phyloP scores from a whole-genome alignment of 2,888 invertebrate species.

The Beris morrisii region DNA sequence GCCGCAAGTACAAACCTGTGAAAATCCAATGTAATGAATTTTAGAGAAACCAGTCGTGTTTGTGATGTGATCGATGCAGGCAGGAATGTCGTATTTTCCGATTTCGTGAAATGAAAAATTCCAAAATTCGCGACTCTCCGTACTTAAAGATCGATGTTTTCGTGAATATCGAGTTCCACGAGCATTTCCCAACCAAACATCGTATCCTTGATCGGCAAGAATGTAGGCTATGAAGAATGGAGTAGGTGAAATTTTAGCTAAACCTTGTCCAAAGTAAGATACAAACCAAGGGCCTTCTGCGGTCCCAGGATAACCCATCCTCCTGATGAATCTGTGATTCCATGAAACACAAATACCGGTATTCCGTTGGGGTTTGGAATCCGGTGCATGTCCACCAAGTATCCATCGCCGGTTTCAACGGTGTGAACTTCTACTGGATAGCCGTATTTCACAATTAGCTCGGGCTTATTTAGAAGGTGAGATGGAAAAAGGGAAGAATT shows the following conservation, averaged over 20 bases:
- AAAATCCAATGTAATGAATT: constrained; percentile 63
- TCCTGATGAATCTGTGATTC: constrained; percentile 72
- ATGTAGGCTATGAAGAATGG: constrained; percentile 10
- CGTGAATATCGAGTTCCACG: constrained; percentile 42
- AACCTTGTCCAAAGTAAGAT: constrained; percentile 4
- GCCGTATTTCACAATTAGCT: constrained; percentile 63
- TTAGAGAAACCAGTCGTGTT: constrained; percentile 52
- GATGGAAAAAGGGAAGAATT: too few relatives aligned
- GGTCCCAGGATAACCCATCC: constrained; percentile 75
- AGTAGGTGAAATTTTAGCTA: not conserved
- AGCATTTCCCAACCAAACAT: constrained; percentile 43
- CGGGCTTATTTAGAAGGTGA: constrained; percentile 48
- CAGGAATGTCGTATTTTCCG: constrained; percentile 61
- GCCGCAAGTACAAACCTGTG: constrained; percentile 44
- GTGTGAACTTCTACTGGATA: constrained; percentile 67
- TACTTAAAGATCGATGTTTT: constrained; percentile 34
- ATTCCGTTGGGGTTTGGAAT: constrained; percentile 61
- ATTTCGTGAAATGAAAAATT: constrained; percentile 58
- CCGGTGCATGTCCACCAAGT: constrained; percentile 74
- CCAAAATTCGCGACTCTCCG: constrained; percentile 34
- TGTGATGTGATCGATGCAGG: constrained; percentile 58
- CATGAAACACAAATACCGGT: constrained; percentile 68
- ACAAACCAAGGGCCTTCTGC: constrained; percentile 57
- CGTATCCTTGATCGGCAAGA: constrained; percentile 38
- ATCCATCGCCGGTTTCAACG: constrained; percentile 75